phyloP scores from a whole-genome alignment of 2,113 vertebrate species.

The Cephalophus harveyi region DNA sequence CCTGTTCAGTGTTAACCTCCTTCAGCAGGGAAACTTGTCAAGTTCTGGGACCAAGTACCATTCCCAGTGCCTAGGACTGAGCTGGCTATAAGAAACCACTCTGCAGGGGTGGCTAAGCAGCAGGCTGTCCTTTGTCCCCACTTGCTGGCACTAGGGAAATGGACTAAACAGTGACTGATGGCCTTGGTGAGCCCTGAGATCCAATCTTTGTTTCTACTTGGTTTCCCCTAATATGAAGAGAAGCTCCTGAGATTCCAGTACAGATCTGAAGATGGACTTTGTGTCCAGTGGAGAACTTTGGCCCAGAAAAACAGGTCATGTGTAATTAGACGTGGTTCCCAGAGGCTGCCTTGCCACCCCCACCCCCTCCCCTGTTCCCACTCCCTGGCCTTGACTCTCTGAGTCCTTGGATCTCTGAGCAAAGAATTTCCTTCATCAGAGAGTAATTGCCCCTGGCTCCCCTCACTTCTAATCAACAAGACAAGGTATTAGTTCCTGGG shows the following conservation, averaged over 20 bases:
- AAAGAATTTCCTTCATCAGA: slow-evolving; percentile 62
- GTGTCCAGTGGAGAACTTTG: slow-evolving; percentile 23
- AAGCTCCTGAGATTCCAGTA: neutral
- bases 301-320: slow-evolving; percentile 65
- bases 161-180: neutral
- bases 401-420: slow-evolving; percentile 47
- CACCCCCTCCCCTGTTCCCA: neutral
- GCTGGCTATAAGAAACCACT: neutral
- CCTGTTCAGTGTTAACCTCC: neutral
- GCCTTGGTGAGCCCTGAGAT: neutral
- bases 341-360: neutral
- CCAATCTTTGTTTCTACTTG: neutral
- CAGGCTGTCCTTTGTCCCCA: neutral
- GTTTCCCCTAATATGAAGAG: neutral
- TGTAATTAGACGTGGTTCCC: slow-evolving; percentile 66
- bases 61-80: neutral
- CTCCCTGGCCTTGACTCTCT: slow-evolving; percentile 59
- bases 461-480: slow-evolving; percentile 77
- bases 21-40: neutral
- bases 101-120: neutral
- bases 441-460: slow-evolving; percentile 76
- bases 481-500: slow-evolving; percentile 76
- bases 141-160: neutral
- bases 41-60: neutral
- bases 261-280: neutral